A percentile compares a stretch with the other conserved stretches of the same genome.
Evolutionary conservation across 1,140 invertebrate genomes (phyloP).

Genomic region (Drosophila azteca): DNA sequence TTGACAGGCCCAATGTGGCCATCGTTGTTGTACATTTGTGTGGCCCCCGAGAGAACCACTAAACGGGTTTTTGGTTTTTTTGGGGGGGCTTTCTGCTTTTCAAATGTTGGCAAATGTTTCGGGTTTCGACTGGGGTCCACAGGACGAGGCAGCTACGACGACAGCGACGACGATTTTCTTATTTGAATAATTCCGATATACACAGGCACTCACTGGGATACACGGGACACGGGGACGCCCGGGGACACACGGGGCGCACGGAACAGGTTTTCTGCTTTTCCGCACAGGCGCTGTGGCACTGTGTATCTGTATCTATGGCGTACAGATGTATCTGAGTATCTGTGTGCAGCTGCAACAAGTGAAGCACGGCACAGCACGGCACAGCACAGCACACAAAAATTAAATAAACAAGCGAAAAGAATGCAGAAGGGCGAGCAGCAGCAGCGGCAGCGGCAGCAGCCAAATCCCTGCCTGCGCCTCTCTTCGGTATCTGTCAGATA

Average conservation of each 20-base stretch:
- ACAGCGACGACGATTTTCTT: constrained; percentile 66
- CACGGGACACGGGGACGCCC: constrained; percentile 7
- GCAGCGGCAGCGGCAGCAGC: constrained; percentile 41
- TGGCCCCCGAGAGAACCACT: constrained; percentile 44
- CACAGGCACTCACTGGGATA: constrained; percentile 31
- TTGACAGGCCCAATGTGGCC: constrained; percentile 95
- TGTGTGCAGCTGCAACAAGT: constrained; percentile 73
- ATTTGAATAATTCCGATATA: constrained; percentile 78
- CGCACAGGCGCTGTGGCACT: constrained; percentile 52
- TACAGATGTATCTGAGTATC: constrained; percentile 34
- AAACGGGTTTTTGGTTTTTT: constrained; percentile 45
- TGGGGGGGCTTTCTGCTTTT: constrained; percentile 15
- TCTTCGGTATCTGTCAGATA: constrained; percentile 52
- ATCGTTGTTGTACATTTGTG: constrained; percentile 83
- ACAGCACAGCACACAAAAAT: constrained; percentile 55
- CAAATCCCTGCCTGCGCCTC: constrained; percentile 48
- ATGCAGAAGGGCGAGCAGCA: constrained; percentile 70
- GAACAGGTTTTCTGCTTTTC: constrained; percentile 72
- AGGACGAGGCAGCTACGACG: constrained; percentile 43
- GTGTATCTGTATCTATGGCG: constrained; percentile 61
- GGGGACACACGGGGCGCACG: constrained; percentile 45
- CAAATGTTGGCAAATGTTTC: constrained; percentile 37
- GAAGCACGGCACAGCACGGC: constrained; percentile 40
- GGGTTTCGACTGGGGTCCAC: constrained; percentile 21
- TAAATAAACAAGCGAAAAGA: constrained; percentile 73